Conservation (phyloP, 2,888 invertebrate genomes). For the Patella pellucida region DNA sequence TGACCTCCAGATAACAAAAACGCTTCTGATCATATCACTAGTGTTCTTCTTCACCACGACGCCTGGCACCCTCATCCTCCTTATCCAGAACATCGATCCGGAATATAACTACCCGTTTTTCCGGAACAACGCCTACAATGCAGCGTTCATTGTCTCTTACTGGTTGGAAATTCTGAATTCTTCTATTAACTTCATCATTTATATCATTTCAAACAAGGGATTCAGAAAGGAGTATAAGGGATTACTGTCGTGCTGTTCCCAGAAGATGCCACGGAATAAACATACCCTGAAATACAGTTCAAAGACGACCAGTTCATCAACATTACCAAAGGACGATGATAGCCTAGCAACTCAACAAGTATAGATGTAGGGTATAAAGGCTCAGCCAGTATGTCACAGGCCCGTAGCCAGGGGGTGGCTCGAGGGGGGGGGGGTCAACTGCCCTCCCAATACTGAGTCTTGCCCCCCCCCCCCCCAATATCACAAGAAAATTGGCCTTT, state of each 20-base stretch:
- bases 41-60: background rate
- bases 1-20: background rate
- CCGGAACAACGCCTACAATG: background rate
- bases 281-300: no score
- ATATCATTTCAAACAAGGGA: background rate
- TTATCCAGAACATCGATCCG: background rate
- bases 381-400: no score
- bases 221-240: background rate
- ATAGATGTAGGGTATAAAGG: no score
- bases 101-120: background rate
- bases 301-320: no score
- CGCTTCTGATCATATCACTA: background rate
- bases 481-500: no score
- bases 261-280: no score
- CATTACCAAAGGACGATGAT: no score
- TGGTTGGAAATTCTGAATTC: slow-evolving; percentile 3
- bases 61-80: background rate
- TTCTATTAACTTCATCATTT: background rate
- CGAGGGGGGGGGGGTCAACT: no score
- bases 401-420: no score
- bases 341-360: no score
- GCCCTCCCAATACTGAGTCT: no score
- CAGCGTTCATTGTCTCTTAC: background rate
- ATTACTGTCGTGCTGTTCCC: background rate
- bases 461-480: no score